Evolutionary conservation across 2,888 invertebrate species (phyloP), one percentile per base, ranked within the genome.

Genomic region (Drosophila eohydei): DNA sequence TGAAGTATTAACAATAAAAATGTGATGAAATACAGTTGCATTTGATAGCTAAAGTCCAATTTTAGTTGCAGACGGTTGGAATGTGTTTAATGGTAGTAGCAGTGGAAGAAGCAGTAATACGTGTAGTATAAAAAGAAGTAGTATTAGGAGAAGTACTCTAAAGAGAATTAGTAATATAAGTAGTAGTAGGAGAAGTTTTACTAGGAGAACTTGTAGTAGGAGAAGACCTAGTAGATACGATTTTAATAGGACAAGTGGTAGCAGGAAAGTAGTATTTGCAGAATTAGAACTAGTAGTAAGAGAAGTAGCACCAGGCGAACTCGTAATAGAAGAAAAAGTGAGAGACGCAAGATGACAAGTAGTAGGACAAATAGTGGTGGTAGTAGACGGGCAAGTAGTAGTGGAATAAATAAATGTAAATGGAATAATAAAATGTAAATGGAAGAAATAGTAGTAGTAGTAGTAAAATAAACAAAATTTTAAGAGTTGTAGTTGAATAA

Each of bases 1-100:
- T 64, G 48, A 11, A 38, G 34, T 21, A 55, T 40, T 48, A 36
- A 26, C 64, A 64, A 80, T 65, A 62, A 70, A 79, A 75, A 75
- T 75, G 54, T 79, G 71, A 61, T 58, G 63, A 75, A 76, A 70
- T 80, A 58, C 80, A 76, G 70, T 69, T 63, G 62, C 70, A 57
- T 48, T 74, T 46, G 60, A 63, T 59, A 38, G 56, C 68, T 41
- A 56, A 4, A 2, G 1, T 21, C 26, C 14, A 16, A 16, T 16
- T 41, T 56, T 16, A 8, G 38, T 12, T 21, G 21, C 6, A 7
- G 9, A 21, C 12, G 14, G 30, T 14, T 26, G 36, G 16, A 32
- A 32, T 26, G 34, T 36, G 36, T 14, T 36, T 36, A 8, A 9
- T 26, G 14, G 14, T 8, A 28, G 52, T 12, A 26, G n/a, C 0